phyloP scores from a whole-genome alignment of 2,113 vertebrate species.

The Corythornis madagascariensis region DNA sequence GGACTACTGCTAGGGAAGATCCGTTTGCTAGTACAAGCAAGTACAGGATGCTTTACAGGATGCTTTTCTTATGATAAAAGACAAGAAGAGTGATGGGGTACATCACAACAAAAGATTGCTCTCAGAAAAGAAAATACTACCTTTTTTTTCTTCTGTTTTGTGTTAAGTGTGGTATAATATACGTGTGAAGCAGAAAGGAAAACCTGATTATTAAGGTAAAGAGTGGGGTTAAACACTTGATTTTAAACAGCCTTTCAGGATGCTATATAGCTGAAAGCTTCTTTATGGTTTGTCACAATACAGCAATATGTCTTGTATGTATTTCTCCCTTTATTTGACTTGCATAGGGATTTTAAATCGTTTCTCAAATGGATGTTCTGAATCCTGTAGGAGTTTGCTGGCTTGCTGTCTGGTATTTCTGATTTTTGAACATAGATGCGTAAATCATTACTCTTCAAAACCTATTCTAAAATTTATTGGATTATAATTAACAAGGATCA shows the following conservation, averaged over 20 bases:
- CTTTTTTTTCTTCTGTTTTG: not conserved
- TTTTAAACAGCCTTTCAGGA: constrained; percentile 36
- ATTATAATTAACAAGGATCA: constrained; percentile 47
- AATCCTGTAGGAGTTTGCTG: constrained; percentile 18
- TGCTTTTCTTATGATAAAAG: not conserved
- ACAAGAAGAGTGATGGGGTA: not conserved
- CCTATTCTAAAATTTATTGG: constrained; percentile 37
- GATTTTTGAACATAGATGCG: constrained; percentile 15
- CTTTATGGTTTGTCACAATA: constrained; percentile 38
- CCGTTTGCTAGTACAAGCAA: not conserved
- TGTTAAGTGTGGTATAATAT: not conserved
- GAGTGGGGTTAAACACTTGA: constrained; percentile 20
- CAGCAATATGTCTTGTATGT: not conserved
- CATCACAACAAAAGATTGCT: not conserved
- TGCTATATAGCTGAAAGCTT: constrained; percentile 21
- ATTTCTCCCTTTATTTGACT: not conserved
- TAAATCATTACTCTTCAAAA: constrained; percentile 9
- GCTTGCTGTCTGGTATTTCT: constrained; percentile 3
- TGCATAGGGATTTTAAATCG: constrained; percentile 10
- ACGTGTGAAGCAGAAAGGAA: constrained; percentile 9
- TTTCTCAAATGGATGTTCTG: constrained; percentile 7
- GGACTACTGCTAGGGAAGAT: not conserved
- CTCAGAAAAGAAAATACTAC: not conserved
- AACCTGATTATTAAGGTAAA: constrained; percentile 14
- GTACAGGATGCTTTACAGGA: not conserved